Percentiles rank a stretch among this genome's conserved stretches.
phyloP scores from a whole-genome alignment of 1,140 invertebrate genomes.

The Meloidogyne exigua region DNA sequence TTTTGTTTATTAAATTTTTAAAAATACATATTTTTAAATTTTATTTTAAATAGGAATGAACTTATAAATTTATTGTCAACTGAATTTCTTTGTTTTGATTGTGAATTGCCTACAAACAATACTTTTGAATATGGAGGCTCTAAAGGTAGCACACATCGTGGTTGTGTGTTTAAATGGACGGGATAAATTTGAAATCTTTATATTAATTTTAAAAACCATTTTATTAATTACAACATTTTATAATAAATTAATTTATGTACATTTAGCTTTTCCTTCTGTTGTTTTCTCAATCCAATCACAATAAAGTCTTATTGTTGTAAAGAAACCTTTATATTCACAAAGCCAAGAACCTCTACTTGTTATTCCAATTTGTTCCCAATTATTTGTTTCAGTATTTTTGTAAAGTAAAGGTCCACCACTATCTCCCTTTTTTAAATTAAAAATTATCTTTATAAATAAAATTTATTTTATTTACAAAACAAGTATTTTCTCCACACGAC shows the following conservation, averaged over 20 bases:
- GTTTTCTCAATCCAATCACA: slow-evolving; percentile 16
- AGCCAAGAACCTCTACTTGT: slow-evolving; percentile 14
- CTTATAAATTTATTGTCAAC: neutral
- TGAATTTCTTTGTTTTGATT: neutral
- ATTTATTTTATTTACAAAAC: slow-evolving; percentile 12
- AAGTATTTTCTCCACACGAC: slow-evolving; percentile 12
- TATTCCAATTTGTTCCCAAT: slow-evolving; percentile 21
- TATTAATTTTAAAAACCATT: too few relatives aligned
- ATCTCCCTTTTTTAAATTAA: slow-evolving; percentile 10
- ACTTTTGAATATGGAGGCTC: neutral
- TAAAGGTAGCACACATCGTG: neutral
- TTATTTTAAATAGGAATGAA: neutral
- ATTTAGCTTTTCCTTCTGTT: slow-evolving; percentile 21
- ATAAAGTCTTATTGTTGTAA: slow-evolving; percentile 8
- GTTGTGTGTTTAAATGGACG: slow-evolving; percentile 1
- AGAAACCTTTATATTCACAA: slow-evolving; percentile 22
- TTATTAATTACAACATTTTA: too few relatives aligned
- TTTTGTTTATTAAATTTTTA: neutral
- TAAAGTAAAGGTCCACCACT: slow-evolving; percentile 16
- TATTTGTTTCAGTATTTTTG: slow-evolving; percentile 11
- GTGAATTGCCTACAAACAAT: neutral
- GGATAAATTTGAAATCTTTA: too few relatives aligned
- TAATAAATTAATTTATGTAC: neutral
- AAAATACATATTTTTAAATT: neutral
- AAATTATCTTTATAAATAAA: neutral